Evolutionary conservation across 2,888 invertebrate genomes (phyloP).

Genomic region (Drosophila nigricruria): DNA sequence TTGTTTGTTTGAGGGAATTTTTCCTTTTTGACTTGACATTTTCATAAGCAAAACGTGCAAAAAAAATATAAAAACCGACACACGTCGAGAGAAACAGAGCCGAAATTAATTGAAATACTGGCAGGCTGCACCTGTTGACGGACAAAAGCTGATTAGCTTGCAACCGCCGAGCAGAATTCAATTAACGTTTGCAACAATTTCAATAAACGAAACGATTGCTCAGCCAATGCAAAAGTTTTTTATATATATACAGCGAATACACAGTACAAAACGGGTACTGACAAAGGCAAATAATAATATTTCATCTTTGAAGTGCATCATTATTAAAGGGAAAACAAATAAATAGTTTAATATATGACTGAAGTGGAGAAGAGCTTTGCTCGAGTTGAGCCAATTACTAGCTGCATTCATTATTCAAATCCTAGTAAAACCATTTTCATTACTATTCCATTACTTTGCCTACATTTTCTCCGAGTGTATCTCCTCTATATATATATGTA

Average conservation of each 20-base stretch:
- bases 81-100: not conserved
- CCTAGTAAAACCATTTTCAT: not conserved
- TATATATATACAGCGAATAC: constrained; percentile 13
- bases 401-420: not conserved
- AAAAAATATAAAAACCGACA: not conserved
- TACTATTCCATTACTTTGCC: too few relatives aligned
- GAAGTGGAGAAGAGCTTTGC: too few relatives aligned
- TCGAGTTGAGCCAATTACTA: not conserved
- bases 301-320: too few relatives aligned
- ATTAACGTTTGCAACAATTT: constrained; percentile 52
- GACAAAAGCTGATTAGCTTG: constrained; percentile 68
- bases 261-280: constrained; percentile 15
- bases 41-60: constrained; percentile 40
- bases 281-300: not conserved
- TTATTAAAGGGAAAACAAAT: not conserved
- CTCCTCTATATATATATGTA: constrained; percentile 6
- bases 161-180: constrained; percentile 36
- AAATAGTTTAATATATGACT: not conserved
- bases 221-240: not conserved
- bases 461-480: constrained; percentile 37
- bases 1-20: constrained; percentile 25
- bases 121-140: constrained; percentile 57
- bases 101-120: constrained; percentile 51
- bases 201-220: constrained; percentile 27
- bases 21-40: constrained; percentile 18